These are phyloP conservation scores for Numida meleagris DNA, from an alignment of 2,113 vertebrate species.

Conservation along the genomic window DNA sequence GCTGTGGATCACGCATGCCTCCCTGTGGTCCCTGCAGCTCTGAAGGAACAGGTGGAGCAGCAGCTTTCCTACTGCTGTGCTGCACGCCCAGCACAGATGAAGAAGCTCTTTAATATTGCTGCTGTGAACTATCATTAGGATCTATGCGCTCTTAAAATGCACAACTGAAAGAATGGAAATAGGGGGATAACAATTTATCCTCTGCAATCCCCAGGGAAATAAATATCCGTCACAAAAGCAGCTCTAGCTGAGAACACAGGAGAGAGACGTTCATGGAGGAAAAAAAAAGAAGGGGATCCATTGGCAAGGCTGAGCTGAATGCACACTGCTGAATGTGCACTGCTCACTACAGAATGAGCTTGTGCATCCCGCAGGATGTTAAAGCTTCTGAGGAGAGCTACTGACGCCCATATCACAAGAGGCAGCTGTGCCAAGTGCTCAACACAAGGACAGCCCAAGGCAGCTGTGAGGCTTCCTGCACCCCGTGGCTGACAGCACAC, in stretches of 20 bases:
- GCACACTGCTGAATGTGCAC: background rate
- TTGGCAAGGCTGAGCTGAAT: background rate
- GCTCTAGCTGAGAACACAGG: background rate
- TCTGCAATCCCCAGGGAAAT: background rate
- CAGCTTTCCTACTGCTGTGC: background rate
- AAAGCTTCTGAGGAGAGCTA: background rate
- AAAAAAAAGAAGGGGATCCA: background rate
- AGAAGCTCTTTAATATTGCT: background rate
- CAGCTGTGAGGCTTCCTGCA: background rate
- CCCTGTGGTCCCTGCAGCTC: background rate
- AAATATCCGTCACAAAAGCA: background rate
- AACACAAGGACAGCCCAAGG: rapidly evolving
- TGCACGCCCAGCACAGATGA: background rate
- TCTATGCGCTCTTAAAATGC: background rate
- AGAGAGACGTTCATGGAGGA: background rate
- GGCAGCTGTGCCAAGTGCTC: background rate
- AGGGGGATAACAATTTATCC: background rate
- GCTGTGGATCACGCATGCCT: rapidly evolving
- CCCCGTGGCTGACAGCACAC: background rate
- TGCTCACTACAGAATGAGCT: background rate
- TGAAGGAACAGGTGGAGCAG: background rate
- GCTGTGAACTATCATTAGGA: background rate
- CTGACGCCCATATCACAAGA: rapidly evolving
- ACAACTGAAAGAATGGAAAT: background rate
- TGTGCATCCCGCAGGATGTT: background rate